A percentile compares a stretch with the other conserved stretches of the same genome.
These are phyloP conservation scores for Julus scanicus DNA, from an alignment of 2,888 invertebrate genomes.

Conservation along the genomic window DNA sequence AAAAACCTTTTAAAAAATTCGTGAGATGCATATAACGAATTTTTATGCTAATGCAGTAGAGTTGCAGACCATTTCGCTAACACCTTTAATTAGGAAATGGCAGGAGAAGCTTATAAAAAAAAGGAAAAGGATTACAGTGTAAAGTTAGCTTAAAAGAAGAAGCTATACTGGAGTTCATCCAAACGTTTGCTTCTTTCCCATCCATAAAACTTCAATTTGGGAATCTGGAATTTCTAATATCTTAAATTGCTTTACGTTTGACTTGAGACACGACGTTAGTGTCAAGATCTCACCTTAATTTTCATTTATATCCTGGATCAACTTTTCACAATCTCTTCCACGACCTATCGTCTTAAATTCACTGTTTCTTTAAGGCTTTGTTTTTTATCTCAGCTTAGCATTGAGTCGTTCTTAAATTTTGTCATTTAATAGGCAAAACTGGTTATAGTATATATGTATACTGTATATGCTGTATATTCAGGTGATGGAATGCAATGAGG, in stretches of 20 bases:
- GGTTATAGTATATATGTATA: too few relatives aligned
- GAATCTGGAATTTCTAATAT: constrained; percentile 17
- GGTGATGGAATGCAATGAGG: too few relatives aligned
- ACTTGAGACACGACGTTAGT: not conserved
- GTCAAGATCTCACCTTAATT: constrained; percentile 7
- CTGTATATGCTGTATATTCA: too few relatives aligned
- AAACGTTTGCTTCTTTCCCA: not conserved
- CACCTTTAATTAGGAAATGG: not conserved
- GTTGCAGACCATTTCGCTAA: not conserved
- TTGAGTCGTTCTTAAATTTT: too few relatives aligned
- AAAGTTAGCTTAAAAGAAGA: not conserved
- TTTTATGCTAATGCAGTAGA: not conserved
- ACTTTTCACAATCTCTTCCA: not conserved
- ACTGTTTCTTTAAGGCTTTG: not conserved
- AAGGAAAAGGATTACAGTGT: not conserved
- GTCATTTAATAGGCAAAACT: too few relatives aligned
- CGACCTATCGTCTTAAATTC: not conserved
- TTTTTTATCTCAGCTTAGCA: not conserved
- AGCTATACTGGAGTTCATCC: not conserved
- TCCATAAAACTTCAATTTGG: constrained; percentile 11
- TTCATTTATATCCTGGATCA: constrained; percentile 2
- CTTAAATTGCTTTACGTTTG: constrained; percentile 19
- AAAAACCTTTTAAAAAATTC: not conserved
- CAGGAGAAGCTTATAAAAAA: not conserved
- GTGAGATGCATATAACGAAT: not conserved